Conservation (phyloP, 2,888 invertebrate genomes). For the Cerastoderma edule region DNA sequence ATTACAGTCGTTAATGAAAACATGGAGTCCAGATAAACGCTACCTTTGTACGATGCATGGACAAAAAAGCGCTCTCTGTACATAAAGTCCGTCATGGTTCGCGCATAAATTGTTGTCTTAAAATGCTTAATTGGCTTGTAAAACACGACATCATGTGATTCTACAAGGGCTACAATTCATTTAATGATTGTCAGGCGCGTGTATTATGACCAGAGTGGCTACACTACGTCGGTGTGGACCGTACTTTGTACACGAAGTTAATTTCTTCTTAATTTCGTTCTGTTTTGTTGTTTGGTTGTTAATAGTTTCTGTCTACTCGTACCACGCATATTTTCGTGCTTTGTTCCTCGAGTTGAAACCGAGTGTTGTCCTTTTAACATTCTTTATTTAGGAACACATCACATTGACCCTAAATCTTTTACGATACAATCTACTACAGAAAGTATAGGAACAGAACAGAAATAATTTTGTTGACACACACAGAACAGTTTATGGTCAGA, state of each 20-base stretch:
- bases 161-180: neutral
- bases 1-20: too few species aligned
- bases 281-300: neutral
- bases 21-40: too few species aligned
- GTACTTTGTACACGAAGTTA: neutral
- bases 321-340: too few species aligned
- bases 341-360: too few species aligned
- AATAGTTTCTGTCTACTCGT: neutral
- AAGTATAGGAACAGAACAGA: too few species aligned
- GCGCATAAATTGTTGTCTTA: conserved; percentile 13
- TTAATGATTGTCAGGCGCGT: conserved; percentile 8
- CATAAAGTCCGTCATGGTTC: conserved; percentile 22
- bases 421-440: too few species aligned
- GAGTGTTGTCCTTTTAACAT: too few species aligned
- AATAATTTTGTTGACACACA: too few species aligned
- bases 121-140: conserved; percentile 6
- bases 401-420: too few species aligned
- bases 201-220: conserved; percentile 10
- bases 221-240: neutral
- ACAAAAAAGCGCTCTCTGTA: too few species aligned
- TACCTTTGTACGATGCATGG: too few species aligned
- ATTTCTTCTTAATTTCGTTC: neutral
- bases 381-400: too few species aligned
- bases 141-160: conserved; percentile 5
- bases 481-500: neutral